Conservation (phyloP, 2,113 vertebrate genomes). For the Lota lota region DNA sequence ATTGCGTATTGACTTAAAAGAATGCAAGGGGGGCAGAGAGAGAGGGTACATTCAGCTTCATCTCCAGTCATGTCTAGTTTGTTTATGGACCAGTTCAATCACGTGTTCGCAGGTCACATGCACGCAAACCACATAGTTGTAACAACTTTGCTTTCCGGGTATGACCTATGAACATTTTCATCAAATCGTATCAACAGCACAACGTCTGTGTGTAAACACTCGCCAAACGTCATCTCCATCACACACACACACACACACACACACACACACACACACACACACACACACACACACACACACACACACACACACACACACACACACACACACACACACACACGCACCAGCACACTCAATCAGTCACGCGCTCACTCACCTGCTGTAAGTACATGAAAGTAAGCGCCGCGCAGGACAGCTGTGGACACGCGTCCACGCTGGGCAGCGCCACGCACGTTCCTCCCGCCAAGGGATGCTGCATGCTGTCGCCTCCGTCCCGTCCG, state of each 20-base stretch:
- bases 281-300: too few relatives aligned
- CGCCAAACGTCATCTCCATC: too few relatives aligned
- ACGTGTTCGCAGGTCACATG: too few relatives aligned
- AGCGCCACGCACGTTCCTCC: slow-evolving; percentile 94
- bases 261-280: slow-evolving; percentile 1
- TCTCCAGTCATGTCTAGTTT: too few relatives aligned
- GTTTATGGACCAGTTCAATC: too few relatives aligned
- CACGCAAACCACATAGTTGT: too few relatives aligned
- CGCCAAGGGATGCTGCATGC: slow-evolving; percentile 92
- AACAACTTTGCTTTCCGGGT: too few relatives aligned
- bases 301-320: not conserved
- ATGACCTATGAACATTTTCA: not conserved
- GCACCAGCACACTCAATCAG: slow-evolving; percentile 7
- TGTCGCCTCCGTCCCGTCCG: slow-evolving; percentile 49
- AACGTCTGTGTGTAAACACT: not conserved
- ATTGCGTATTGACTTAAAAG: not conserved
- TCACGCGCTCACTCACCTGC: slow-evolving; percentile 85
- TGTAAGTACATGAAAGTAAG: slow-evolving; percentile 99
- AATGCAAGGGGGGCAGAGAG: not conserved
- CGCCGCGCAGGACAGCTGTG: slow-evolving; percentile 95
- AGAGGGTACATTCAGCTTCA: too few relatives aligned
- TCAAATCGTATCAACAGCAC: not conserved
- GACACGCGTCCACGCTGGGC: slow-evolving; percentile 92
- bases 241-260: not conserved
- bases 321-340: slow-evolving; percentile 71